Evolutionary conservation across 2,888 invertebrate species (phyloP).

Genomic region (Leptinotarsa peninsularis): DNA sequence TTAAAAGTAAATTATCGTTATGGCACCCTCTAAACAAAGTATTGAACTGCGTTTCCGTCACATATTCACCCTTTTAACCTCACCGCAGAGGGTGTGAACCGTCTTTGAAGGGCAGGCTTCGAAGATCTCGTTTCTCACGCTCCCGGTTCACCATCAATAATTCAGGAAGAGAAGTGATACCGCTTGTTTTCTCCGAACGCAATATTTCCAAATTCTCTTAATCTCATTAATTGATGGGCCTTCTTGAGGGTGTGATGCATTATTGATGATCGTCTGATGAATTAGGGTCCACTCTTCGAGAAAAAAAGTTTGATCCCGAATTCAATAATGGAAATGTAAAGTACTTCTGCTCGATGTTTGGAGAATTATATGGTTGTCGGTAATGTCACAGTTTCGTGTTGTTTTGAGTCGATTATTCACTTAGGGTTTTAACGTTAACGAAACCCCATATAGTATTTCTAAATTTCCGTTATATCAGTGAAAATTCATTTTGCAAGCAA

Average conservation of each 20-base stretch:
- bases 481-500: no score
- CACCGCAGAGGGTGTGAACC: conserved; percentile 18
- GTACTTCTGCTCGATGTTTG: background rate
- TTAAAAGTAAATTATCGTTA: background rate
- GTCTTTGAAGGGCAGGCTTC: background rate
- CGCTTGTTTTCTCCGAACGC: conserved; percentile 36
- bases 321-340: conserved; percentile 11
- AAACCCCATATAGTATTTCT: no score
- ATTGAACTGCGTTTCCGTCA: background rate
- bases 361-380: background rate
- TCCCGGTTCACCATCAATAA: conserved; percentile 33
- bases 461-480: no score
- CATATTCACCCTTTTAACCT: conserved; percentile 22
- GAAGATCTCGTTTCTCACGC: conserved; percentile 12
- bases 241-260: conserved; percentile 27
- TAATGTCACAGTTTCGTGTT: background rate
- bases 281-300: conserved; percentile 12
- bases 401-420: background rate
- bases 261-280: conserved; percentile 29
- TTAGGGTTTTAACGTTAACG: no score
- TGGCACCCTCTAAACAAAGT: background rate
- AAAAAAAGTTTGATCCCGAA: background rate
- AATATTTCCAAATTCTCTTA: conserved; percentile 38
- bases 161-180: conserved; percentile 42
- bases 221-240: conserved; percentile 39